Conservation (phyloP, 2,113 vertebrate genomes). For the Variabilichromis moorii region DNA sequence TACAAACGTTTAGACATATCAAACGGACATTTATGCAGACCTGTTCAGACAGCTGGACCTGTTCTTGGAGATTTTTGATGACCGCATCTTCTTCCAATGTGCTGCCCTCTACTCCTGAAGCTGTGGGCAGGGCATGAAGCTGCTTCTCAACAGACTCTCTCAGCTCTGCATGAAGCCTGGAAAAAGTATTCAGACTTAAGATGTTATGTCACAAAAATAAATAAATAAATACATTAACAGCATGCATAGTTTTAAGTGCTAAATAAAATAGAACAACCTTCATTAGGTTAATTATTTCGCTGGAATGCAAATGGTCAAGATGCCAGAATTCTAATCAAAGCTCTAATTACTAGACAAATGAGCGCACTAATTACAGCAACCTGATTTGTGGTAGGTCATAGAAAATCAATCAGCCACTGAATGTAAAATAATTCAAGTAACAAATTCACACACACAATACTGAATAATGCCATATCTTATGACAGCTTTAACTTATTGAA, state of each 20-base stretch:
- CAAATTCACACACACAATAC: not conserved
- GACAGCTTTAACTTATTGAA: not conserved
- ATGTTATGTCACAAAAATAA: not conserved
- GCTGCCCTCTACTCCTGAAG: constrained; percentile 35
- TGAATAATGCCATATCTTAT: not conserved
- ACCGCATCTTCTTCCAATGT: constrained; percentile 63
- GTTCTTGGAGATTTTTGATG: constrained; percentile 81
- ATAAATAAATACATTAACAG: not conserved
- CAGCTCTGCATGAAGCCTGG: constrained; percentile 81
- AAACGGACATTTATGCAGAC: constrained; percentile 48
- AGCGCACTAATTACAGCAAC: not conserved
- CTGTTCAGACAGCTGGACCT: constrained; percentile 76
- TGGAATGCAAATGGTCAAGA: not conserved
- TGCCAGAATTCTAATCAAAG: not conserved
- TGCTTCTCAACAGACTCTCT: constrained; percentile 79
- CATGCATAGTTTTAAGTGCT: not conserved
- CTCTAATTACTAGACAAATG: not conserved
- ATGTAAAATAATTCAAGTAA: not conserved
- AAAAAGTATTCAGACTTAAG: not conserved
- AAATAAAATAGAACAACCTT: not conserved
- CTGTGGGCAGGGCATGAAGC: constrained; percentile 71
- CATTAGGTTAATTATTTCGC: not conserved
- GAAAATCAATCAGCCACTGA: not conserved
- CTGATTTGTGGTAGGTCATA: not conserved
- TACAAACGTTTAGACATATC: not conserved